Evolutionary conservation across 2,113 vertebrate species (phyloP), one percentile per base, ranked within the genome.

Genomic region (Otolemur garnettii): DNA sequence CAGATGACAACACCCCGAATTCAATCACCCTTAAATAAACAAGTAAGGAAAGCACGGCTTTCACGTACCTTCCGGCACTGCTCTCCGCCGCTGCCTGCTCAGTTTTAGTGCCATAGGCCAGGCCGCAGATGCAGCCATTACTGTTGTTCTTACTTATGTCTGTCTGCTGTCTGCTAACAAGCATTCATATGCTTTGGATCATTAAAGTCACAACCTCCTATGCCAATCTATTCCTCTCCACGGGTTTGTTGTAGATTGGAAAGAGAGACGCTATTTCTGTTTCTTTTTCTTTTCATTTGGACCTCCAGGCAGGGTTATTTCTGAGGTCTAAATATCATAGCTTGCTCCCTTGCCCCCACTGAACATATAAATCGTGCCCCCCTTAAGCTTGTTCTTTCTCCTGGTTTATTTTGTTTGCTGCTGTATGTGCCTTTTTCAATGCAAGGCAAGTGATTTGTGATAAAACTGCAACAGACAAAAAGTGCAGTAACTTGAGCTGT

Each of bases 1-100:
- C 80, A 95, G 93, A 95, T 94, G 96, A 86, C 96, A 95, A 92
- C 0, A 0, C 0, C 96, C 98, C 95, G 93, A 97, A 98, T 98
- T 97, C 97, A 97, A 97, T 98, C 97, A 98, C 98, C 97, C 97
- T 98, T 98, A 98, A 98, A 98, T 97, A 98, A 98, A 97, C 97
- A 98, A 96, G 96, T 79, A 96, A 98, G 96, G 96, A 98, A 98
- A 98, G 59, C 93, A 30, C 30, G 55, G 96, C 96, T 97, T 97
- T 97, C 97, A 95, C 93, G 94, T 97, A 97, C 97, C 98, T 98
- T 93, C 60, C 0, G 92, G 98, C 98, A 28, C 84, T 64, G 68
- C 91, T 96, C 95, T 97, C 96, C 90, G 28, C 69, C 59, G 97
- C 96, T 96, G 97, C 88, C 97, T 97, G 90, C 30, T 96, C 83